These are phyloP conservation scores for Neodiprion virginianus DNA, from an alignment of 1,140 invertebrate genomes.

Conservation along the genomic window DNA sequence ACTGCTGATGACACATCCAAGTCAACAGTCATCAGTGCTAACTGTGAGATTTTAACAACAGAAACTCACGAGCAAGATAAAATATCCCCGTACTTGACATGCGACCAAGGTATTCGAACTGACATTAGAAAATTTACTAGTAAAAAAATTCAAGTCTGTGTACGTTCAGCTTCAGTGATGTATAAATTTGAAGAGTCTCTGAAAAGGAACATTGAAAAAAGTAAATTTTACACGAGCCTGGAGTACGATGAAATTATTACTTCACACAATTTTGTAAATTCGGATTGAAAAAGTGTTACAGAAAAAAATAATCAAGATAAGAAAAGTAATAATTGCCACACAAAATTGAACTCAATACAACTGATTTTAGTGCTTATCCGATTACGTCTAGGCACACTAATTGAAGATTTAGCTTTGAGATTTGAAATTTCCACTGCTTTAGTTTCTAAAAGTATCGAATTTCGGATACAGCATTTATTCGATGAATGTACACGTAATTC, in stretches of 20 bases:
- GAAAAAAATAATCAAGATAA: conserved; percentile 3
- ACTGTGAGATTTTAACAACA: neutral
- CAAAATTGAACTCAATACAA: conserved; percentile 6
- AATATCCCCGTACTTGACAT: neutral
- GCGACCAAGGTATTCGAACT: conserved; percentile 17
- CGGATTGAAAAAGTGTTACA: conserved; percentile 14
- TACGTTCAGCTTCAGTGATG: conserved; percentile 17
- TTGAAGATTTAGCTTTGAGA: neutral
- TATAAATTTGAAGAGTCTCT: conserved; percentile 22
- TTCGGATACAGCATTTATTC: conserved; percentile 27
- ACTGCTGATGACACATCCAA: too few relatives aligned
- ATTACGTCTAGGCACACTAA: too few relatives aligned
- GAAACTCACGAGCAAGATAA: conserved; percentile 8
- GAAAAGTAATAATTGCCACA: conserved; percentile 10
- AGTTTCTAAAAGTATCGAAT: conserved; percentile 23
- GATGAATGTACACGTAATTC: conserved; percentile 25
- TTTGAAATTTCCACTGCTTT: conserved; percentile 20
- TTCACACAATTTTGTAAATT: neutral
- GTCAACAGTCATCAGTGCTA: too few relatives aligned
- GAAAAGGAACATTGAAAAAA: neutral
- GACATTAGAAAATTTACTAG: conserved; percentile 19
- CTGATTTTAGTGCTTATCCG: too few relatives aligned
- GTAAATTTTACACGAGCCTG: conserved; percentile 17
- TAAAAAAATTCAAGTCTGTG: conserved; percentile 22
- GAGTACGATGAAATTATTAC: conserved; percentile 12